phyloP scores from a whole-genome alignment of 2,888 invertebrate species.

The Yponomeuta evonymella region DNA sequence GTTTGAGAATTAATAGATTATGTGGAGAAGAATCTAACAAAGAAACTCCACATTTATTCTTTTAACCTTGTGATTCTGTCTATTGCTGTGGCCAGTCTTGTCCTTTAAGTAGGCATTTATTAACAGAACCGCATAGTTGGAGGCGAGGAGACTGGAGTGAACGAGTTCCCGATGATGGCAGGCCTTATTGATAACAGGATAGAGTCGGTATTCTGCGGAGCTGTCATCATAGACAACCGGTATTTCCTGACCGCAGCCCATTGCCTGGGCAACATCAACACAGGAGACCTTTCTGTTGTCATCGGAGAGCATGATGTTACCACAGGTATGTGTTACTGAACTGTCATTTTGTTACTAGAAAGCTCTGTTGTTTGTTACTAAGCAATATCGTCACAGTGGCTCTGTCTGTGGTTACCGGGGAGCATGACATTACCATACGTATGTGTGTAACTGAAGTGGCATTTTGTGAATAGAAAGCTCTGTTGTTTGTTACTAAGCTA shows the following conservation, averaged over 20 bases:
- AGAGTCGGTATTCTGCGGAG: conserved; percentile 67
- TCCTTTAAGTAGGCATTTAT: neutral
- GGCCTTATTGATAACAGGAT: conserved; percentile 40
- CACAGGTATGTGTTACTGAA: conserved; percentile 22
- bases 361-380: no score
- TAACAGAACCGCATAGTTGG: conserved; percentile 62
- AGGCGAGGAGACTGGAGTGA: conserved; percentile 45
- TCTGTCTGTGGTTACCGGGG: conserved; percentile 64
- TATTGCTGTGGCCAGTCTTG: neutral
- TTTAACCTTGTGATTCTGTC: no score
- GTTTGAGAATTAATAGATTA: no score
- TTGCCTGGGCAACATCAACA: conserved; percentile 42
- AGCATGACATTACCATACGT: conserved; percentile 50
- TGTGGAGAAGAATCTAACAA: no score
- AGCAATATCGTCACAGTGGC: no score
- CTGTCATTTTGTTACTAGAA: no score
- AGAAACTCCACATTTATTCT: no score
- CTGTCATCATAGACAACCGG: conserved; percentile 57
- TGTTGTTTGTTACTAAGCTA: no score
- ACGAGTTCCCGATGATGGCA: conserved; percentile 58
- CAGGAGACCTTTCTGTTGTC: conserved; percentile 41
- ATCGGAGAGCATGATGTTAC: conserved; percentile 71
- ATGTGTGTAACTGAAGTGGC: neutral
- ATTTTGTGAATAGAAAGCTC: no score
- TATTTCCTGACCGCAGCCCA: conserved; percentile 76